These are phyloP conservation scores for Mythimna loreyi DNA, from an alignment of 2,888 invertebrate species.

Conservation along the genomic window DNA sequence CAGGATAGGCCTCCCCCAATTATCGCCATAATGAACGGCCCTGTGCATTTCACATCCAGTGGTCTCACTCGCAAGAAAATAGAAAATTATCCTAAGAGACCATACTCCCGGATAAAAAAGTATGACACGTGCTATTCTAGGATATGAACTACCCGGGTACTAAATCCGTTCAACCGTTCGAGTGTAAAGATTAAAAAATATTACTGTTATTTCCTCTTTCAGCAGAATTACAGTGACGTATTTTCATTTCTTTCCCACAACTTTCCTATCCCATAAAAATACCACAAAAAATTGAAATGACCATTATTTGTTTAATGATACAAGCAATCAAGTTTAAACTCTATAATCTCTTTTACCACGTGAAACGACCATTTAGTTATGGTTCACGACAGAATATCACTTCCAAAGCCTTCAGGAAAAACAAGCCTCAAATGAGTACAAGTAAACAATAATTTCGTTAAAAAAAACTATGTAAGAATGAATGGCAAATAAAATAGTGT, in stretches of 20 bases:
- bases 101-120: too few species aligned
- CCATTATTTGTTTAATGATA: background rate
- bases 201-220: too few species aligned
- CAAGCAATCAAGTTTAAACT: background rate
- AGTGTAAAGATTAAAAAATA: too few species aligned
- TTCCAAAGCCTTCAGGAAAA: constrained; percentile 17
- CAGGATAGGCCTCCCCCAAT: too few species aligned
- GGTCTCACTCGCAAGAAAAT: too few species aligned
- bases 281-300: background rate
- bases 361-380: background rate
- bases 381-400: background rate
- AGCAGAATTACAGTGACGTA: background rate
- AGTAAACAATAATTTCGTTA: constrained; percentile 34
- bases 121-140: too few species aligned
- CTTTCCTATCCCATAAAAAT: background rate
- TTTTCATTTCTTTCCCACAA: background rate
- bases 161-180: too few species aligned
- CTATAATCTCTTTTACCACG: background rate
- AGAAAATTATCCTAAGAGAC: too few species aligned
- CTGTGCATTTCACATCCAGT: too few species aligned
- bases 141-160: too few species aligned
- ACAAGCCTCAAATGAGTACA: constrained; percentile 16
- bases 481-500: constrained; percentile 56
- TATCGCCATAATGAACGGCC: too few species aligned
- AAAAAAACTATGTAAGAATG: constrained; percentile 52